Evolutionary conservation across 2,113 vertebrate genomes (phyloP).

Genomic region (Oncorhynchus keta): DNA sequence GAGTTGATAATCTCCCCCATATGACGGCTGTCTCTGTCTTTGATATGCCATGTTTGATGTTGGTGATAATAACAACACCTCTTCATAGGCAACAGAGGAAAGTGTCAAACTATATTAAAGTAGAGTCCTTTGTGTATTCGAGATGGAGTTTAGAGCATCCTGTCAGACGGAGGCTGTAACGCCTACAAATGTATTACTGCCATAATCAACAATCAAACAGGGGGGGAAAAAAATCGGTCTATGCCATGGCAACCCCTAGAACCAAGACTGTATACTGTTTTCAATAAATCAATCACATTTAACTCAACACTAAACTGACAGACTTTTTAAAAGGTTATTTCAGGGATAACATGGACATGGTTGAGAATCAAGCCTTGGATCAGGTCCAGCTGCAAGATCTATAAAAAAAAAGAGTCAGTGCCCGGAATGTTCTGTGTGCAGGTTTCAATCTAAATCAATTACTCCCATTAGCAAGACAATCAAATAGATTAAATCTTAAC

Average conservation of each 20-base stretch:
- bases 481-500: no score
- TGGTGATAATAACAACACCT: not conserved
- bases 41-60: not conserved
- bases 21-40: constrained; percentile 31
- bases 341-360: no score
- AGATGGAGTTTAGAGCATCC: no score
- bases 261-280: no score
- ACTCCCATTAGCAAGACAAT: no score
- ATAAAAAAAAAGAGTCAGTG: not conserved
- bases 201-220: no score
- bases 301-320: not conserved
- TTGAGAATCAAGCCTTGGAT: no score
- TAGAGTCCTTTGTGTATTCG: not conserved
- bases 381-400: not conserved
- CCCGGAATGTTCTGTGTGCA: constrained; percentile 30
- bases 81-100: not conserved
- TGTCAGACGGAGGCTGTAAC: no score
- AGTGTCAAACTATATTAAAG: not conserved
- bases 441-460: constrained; percentile 15
- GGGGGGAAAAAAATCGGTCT: no score
- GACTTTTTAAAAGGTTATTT: no score
- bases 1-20: constrained; percentile 8
- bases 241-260: no score
- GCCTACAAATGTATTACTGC: no score
- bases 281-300: not conserved